Conservation (phyloP, 2,113 vertebrate genomes). For the Baryphthengus martii region DNA sequence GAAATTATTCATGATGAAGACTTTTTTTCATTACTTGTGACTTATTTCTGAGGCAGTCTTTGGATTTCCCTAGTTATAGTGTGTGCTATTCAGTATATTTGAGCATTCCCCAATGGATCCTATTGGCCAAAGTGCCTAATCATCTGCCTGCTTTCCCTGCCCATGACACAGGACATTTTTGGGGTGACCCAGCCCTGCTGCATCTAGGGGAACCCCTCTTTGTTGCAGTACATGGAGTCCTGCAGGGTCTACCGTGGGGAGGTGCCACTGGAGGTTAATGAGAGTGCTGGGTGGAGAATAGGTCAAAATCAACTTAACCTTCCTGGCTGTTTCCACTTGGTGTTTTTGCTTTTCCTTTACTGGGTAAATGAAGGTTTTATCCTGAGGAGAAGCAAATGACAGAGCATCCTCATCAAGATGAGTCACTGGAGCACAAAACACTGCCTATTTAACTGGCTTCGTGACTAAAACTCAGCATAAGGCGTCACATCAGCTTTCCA, state of each 20-base stretch:
- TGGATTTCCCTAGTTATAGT: neutral
- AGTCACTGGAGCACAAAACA: neutral
- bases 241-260: neutral
- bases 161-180: accelerated
- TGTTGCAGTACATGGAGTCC: accelerated
- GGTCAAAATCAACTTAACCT: neutral
- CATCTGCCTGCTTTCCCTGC: neutral
- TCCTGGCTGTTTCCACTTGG: neutral
- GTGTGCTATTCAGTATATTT: neutral
- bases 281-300: accelerated
- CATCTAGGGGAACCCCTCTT: neutral
- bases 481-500: accelerated
- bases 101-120: neutral
- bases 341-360: neutral
- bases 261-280: accelerated
- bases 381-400: neutral
- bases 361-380: neutral
- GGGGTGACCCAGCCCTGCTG: neutral
- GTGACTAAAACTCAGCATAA: accelerated
- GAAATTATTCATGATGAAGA: neutral
- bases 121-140: neutral
- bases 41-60: neutral
- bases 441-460: neutral
- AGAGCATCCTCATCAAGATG: neutral
- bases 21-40: neutral